These are phyloP conservation scores for Rhimphoctona megacephalus DNA, from an alignment of 2,888 invertebrate species.

Conservation along the genomic window DNA sequence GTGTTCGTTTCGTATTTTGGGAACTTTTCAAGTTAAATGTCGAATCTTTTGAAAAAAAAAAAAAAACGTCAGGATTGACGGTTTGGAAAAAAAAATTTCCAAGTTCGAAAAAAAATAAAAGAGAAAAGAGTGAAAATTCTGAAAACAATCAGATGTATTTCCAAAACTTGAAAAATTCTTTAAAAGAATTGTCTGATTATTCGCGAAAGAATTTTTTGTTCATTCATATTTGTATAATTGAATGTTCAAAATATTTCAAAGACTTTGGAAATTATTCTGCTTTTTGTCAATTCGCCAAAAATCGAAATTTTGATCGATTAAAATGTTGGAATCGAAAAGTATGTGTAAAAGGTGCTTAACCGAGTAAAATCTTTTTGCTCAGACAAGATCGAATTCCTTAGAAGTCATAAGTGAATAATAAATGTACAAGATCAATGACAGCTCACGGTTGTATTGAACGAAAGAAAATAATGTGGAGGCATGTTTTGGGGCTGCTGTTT, in stretches of 20 bases:
- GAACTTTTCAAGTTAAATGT: not conserved
- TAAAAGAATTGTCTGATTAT: too few relatives aligned
- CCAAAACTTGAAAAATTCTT: too few relatives aligned
- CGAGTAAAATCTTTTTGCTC: not conserved
- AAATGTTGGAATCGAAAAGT: not conserved
- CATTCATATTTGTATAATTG: not conserved
- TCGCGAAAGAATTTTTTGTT: not conserved
- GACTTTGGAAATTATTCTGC: not conserved
- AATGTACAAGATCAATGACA: slow-evolving; percentile 3
- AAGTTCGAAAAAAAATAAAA: not conserved
- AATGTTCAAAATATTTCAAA: not conserved
- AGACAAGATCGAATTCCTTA: not conserved
- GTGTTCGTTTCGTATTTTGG: too few relatives aligned
- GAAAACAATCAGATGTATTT: not conserved
- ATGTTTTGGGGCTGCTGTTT: not conserved
- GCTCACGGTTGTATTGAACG: not conserved
- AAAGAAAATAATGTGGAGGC: not conserved
- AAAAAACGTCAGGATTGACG: not conserved
- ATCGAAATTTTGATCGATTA: not conserved
- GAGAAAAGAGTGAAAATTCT: not conserved
- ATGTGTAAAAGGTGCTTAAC: not conserved
- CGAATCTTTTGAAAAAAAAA: not conserved
- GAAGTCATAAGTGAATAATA: not conserved
- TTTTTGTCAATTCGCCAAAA: not conserved
- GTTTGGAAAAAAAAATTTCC: not conserved